phyloP scores from a whole-genome alignment of 1,140 invertebrate species.

The Pissodes strobi region DNA sequence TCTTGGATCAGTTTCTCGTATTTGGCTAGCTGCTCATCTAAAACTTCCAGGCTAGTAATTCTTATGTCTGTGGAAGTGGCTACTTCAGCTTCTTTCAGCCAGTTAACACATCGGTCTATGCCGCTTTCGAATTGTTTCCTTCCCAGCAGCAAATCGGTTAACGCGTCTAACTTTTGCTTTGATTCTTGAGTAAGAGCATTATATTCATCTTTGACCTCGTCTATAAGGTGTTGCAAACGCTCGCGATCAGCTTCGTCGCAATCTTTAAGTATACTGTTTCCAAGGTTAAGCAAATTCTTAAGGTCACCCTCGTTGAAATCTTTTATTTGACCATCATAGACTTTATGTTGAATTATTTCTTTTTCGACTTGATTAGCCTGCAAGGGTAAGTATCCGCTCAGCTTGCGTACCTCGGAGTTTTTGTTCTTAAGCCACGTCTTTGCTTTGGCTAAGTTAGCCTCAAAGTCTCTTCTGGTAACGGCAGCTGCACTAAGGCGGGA shows the following conservation, averaged over 20 bases:
- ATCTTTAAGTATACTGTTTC: constrained; percentile 75
- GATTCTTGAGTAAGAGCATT: constrained; percentile 71
- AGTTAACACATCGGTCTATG: constrained; percentile 78
- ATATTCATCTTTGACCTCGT: constrained; percentile 71
- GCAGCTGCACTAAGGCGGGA: constrained; percentile 68
- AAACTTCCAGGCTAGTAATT: constrained; percentile 74
- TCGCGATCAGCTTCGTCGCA: constrained; percentile 74
- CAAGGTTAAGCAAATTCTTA: constrained; percentile 75
- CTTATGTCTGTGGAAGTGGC: constrained; percentile 78
- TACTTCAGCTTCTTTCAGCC: constrained; percentile 86
- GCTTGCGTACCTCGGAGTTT: constrained; percentile 74
- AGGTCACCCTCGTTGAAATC: constrained; percentile 78
- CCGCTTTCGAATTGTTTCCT: constrained; percentile 81
- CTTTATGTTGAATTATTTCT: constrained; percentile 74
- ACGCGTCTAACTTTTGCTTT: constrained; percentile 71
- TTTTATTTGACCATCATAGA: constrained; percentile 74
- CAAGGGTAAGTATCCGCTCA: constrained; percentile 74
- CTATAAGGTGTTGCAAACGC: constrained; percentile 67
- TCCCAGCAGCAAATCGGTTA: constrained; percentile 74
- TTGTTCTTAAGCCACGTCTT: constrained; percentile 78
- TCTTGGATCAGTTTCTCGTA: constrained; percentile 80
- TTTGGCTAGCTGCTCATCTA: constrained; percentile 84
- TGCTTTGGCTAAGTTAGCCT: constrained; percentile 75
- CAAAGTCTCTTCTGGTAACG: constrained; percentile 74
- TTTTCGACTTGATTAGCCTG: constrained; percentile 75